Evolutionary conservation across 2,888 invertebrate species (phyloP).

Genomic region (Poecilobothrus nobilitatus): DNA sequence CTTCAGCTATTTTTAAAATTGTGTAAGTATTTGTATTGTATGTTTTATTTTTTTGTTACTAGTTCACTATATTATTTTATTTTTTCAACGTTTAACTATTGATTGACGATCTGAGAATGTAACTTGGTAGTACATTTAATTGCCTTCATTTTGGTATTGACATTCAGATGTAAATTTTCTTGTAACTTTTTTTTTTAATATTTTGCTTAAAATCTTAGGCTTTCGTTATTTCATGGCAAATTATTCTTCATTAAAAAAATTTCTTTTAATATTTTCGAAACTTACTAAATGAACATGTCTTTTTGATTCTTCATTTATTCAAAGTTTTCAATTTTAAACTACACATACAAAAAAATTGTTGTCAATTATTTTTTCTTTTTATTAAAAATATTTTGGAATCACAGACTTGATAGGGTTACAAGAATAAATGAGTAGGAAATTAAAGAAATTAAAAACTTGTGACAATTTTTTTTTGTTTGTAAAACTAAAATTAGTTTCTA

Average conservation of each 20-base stretch:
- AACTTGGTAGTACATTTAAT: neutral
- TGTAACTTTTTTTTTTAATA: neutral
- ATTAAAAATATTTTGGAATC: neutral
- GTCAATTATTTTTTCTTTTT: neutral
- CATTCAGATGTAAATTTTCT: neutral
- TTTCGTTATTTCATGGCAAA: neutral
- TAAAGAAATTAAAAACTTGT: neutral
- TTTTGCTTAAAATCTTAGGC: neutral
- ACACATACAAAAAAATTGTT: neutral
- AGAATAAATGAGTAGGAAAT: neutral
- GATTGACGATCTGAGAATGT: neutral
- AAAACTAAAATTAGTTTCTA: neutral
- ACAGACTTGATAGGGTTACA: neutral
- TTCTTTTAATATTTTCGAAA: neutral
- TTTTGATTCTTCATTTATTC: slow-evolving; percentile 3
- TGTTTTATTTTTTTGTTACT: neutral
- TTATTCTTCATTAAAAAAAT: neutral
- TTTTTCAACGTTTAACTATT: neutral
- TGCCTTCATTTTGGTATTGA: neutral
- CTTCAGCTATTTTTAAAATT: neutral
- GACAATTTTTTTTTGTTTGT: too few relatives aligned
- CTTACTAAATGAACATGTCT: neutral
- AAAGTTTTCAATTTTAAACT: neutral
- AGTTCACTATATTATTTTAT: neutral
- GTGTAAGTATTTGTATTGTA: neutral